These are phyloP conservation scores for Sander lucioperca DNA, from an alignment of 2,113 vertebrate species.

Conservation along the genomic window DNA sequence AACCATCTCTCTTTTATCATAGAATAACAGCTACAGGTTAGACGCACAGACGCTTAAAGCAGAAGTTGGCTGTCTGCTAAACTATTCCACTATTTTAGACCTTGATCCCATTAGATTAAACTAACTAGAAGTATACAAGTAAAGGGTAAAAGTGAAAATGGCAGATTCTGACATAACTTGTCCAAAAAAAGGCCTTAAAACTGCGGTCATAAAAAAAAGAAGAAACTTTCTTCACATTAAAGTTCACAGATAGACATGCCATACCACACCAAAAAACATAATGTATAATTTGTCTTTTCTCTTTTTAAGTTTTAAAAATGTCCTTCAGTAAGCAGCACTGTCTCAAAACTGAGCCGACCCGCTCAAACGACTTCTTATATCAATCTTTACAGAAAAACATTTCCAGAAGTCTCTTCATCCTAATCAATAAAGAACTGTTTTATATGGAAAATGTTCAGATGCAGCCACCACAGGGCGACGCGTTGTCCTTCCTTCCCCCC, in stretches of 20 bases:
- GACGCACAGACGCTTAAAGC: neutral
- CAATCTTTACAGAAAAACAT: too few species aligned
- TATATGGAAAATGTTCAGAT: neutral
- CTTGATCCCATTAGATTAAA: neutral
- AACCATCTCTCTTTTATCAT: constrained; percentile 27
- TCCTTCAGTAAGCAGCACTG: neutral
- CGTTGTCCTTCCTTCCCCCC: neutral
- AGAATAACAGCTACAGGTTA: constrained; percentile 4
- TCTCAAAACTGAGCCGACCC: neutral
- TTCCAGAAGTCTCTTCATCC: neutral
- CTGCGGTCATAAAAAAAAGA: neutral
- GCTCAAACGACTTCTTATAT: neutral
- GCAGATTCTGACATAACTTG: neutral
- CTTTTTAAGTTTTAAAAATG: constrained; percentile 19
- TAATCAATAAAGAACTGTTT: neutral
- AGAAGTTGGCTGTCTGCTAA: neutral
- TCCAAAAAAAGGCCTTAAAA: constrained; percentile 14
- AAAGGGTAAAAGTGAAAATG: neutral
- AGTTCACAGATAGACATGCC: constrained; percentile 29
- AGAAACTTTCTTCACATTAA: constrained; percentile 3
- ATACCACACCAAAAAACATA: constrained; percentile 6
- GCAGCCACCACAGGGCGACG: neutral
- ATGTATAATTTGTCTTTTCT: constrained; percentile 38
- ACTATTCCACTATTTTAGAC: neutral
- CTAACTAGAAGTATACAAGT: neutral